A percentile compares a stretch with the other conserved stretches of the same genome.
Evolutionary conservation across 2,888 invertebrate genomes (phyloP).

Genomic region (Cinara cedri): DNA sequence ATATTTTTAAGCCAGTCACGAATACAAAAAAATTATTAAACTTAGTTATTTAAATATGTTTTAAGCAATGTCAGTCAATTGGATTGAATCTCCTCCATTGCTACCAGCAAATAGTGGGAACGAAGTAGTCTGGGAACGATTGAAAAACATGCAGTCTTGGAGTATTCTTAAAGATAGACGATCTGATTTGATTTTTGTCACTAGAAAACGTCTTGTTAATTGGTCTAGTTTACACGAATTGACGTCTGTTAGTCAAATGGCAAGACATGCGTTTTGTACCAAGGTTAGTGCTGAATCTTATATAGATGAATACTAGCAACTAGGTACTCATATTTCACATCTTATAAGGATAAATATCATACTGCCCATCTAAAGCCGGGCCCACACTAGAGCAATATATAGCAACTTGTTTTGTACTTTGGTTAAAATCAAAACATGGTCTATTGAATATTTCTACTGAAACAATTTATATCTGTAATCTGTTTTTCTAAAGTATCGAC

Average conservation of each 20-base stretch:
- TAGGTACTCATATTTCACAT: neutral
- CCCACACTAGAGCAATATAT: no score
- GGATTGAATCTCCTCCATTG: conserved; percentile 30
- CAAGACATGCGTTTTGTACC: conserved; percentile 1
- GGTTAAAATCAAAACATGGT: neutral
- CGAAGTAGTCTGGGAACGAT: neutral
- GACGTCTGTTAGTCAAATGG: conserved; percentile 22
- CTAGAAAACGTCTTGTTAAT: conserved; percentile 30
- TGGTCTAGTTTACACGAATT: conserved; percentile 24
- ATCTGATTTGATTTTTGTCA: conserved; percentile 41
- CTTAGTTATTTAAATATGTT: neutral
- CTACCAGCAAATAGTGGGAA: neutral
- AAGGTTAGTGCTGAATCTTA: neutral
- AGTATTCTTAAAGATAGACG: conserved; percentile 30
- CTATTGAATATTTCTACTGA: no score
- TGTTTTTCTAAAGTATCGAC: no score
- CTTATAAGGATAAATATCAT: neutral
- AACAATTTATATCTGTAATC: no score
- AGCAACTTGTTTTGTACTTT: neutral
- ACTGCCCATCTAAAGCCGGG: neutral
- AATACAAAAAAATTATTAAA: neutral
- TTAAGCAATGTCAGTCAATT: conserved; percentile 20
- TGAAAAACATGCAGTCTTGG: conserved; percentile 34
- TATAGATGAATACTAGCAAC: neutral
- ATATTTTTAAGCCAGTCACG: neutral